phyloP scores from a whole-genome alignment of 2,888 invertebrate genomes.

The Cancer borealis region DNA sequence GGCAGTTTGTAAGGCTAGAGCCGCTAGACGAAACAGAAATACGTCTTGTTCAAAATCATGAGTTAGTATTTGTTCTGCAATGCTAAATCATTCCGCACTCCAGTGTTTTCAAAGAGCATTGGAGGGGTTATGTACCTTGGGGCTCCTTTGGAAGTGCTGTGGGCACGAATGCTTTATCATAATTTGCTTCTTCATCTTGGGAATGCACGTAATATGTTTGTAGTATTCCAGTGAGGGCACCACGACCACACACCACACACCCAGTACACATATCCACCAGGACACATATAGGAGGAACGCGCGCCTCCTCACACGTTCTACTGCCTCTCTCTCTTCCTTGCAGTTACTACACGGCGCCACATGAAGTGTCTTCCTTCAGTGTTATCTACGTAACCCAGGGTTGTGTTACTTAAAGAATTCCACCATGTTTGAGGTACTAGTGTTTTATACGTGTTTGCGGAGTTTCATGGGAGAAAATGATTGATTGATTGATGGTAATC shows the following conservation, averaged over 20 bases:
- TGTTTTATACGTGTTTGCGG: neutral
- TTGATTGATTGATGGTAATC: neutral
- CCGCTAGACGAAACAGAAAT: no score
- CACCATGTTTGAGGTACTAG: neutral
- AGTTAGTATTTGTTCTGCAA: no score
- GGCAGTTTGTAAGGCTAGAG: no score
- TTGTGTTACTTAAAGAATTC: neutral
- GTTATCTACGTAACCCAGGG: neutral
- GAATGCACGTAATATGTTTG: neutral
- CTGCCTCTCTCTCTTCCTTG: constrained; percentile 37
- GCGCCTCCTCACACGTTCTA: constrained; percentile 5
- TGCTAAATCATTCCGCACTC: neutral
- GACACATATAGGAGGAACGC: constrained; percentile 50
- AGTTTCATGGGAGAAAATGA: neutral
- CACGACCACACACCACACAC: constrained; percentile 7
- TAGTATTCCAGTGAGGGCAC: constrained; percentile 50
- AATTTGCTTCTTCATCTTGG: constrained; percentile 74
- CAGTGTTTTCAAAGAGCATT: neutral
- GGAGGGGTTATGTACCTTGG: constrained; percentile 57
- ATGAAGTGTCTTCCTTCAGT: neutral
- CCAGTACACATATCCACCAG: constrained; percentile 43
- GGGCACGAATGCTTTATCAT: constrained; percentile 71
- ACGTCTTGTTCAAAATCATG: no score
- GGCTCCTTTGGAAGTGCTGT: neutral
- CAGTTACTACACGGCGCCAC: neutral